phyloP scores from a whole-genome alignment of 2,113 vertebrate genomes.

The cat (Felis catus) region F.catus_Fca126_mat1.0 CM031421.1:25404501-25405000 shows the following conservation, averaged over 20 bases:
- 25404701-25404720: background rate
- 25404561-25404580: too few species aligned
- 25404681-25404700: background rate
- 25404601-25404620: background rate
- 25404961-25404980: background rate
- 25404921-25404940: background rate
- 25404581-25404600: background rate
- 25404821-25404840: background rate
- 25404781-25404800: background rate
- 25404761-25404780: background rate
- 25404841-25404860: background rate
- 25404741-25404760: background rate
- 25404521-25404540: too few species aligned
- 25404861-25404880: background rate
- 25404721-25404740: background rate
- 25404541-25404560: too few species aligned
- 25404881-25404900: background rate
- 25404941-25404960: background rate
- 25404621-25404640: background rate
- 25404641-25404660: background rate
- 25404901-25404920: slow-evolving; percentile 35
- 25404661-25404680: background rate
- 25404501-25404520: too few species aligned
- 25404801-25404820: background rate
- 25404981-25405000: slow-evolving; percentile 28